Percentiles rank a stretch among this genome's conserved stretches.
Conservation (phyloP, 2,113 vertebrate genomes). For the Heptranchias perlo region DNA sequence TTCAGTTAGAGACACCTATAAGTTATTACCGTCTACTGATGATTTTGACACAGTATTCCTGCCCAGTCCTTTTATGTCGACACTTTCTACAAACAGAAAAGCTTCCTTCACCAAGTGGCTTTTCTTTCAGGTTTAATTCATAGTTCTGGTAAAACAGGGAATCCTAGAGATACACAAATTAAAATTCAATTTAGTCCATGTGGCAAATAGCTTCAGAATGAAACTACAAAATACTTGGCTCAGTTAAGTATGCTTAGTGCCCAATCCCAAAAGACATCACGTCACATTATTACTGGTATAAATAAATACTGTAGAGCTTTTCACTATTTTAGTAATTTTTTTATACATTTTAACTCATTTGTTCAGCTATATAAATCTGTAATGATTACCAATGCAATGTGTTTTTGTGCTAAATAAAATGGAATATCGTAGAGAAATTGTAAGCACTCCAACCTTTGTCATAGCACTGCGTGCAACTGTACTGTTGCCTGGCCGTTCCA, state of each 20-base stretch:
- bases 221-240: neutral
- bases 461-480: slow-evolving; percentile 34
- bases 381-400: neutral
- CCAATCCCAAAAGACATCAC: neutral
- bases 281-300: too few relatives aligned
- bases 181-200: slow-evolving; percentile 2
- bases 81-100: slow-evolving; percentile 39
- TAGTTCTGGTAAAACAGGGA: slow-evolving; percentile 39
- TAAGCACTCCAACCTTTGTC: slow-evolving; percentile 36
- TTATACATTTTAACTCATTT: neutral
- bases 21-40: slow-evolving; percentile 37
- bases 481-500: slow-evolving; percentile 16
- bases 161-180: slow-evolving; percentile 29
- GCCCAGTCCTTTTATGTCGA: slow-evolving; percentile 38
- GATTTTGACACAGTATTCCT: slow-evolving; percentile 39
- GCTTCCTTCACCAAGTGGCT: slow-evolving; percentile 40
- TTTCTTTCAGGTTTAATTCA: slow-evolving; percentile 39
- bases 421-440: neutral
- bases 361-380: neutral
- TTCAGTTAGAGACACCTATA: neutral
- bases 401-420: neutral
- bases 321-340: neutral
- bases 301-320: neutral
- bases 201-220: neutral
- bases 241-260: neutral